These are phyloP conservation scores for Delphinus delphis DNA, from an alignment of 2,113 vertebrate species.

Conservation along the genomic window DNA sequence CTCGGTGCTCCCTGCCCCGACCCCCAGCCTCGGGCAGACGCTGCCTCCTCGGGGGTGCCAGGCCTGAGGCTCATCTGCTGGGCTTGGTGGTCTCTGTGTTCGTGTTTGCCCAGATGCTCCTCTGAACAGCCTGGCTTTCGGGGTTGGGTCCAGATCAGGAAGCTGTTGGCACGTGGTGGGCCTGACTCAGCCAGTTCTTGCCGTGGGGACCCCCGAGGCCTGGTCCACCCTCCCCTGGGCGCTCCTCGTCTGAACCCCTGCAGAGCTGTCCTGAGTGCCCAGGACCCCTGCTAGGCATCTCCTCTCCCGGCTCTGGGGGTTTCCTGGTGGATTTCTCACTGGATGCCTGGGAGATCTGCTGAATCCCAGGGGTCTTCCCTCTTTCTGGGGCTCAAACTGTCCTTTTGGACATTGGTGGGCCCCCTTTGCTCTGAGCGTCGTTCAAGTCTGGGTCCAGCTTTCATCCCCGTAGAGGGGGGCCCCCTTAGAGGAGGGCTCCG, in stretches of 20 bases:
- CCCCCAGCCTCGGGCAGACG: neutral
- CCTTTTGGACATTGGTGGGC: no score
- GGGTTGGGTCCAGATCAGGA: neutral
- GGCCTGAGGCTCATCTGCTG: neutral
- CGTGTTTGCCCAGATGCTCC: neutral
- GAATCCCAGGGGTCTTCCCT: neutral
- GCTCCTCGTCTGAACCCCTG: neutral
- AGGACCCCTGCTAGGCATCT: no score
- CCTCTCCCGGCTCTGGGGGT: fast-evolving
- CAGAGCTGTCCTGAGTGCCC: neutral
- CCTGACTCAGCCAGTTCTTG: neutral
- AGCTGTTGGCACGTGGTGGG: neutral
- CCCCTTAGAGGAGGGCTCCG: neutral
- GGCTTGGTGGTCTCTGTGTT: fast-evolving
- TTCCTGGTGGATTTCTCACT: fast-evolving
- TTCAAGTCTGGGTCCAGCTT: neutral
- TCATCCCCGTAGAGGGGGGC: neutral
- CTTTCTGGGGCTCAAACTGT: no score
- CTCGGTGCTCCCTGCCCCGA: neutral
- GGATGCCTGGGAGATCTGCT: neutral
- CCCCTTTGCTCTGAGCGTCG: neutral
- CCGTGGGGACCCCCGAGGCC: neutral
- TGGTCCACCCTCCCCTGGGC: fast-evolving
- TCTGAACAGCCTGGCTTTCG: neutral
- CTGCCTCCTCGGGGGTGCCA: fast-evolving